Conservation (phyloP, 2,797 vertebrate species). For the Hypotaenidia philippensis region DNA sequence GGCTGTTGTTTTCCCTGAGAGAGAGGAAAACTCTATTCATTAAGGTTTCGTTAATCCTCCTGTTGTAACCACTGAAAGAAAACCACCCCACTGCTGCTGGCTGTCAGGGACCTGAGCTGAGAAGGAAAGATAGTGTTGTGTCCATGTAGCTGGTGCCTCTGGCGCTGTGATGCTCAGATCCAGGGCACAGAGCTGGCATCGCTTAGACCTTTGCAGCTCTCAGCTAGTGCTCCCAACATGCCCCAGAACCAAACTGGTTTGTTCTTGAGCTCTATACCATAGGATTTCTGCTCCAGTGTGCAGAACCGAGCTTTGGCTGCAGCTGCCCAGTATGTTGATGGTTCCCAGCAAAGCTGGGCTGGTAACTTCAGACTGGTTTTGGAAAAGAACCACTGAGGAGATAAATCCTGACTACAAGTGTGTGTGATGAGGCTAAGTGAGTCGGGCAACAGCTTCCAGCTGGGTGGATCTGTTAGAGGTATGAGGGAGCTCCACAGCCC, state of each 20-base stretch:
- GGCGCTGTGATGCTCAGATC: too few species aligned
- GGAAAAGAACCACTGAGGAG: neutral
- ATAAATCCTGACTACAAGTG: neutral
- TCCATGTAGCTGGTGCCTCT: too few species aligned
- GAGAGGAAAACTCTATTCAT: neutral
- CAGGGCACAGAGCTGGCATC: neutral
- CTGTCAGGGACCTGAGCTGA: neutral
- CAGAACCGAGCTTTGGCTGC: neutral
- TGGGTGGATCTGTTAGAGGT: neutral
- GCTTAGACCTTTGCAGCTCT: too few species aligned
- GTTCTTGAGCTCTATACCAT: neutral
- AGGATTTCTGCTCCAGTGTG: neutral
- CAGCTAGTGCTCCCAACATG: fast-evolving
- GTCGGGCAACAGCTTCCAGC: neutral
- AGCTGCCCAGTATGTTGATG: neutral
- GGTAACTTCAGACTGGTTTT: neutral
- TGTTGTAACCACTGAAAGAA: neutral
- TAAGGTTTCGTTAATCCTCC: neutral
- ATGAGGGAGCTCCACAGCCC: neutral
- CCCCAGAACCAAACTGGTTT: neutral
- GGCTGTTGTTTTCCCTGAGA: neutral
- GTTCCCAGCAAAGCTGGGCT: neutral
- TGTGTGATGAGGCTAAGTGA: neutral
- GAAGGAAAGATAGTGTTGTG: neutral
- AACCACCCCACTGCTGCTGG: neutral